Evolutionary conservation across 1,140 invertebrate species (phyloP), one percentile per base, ranked within the genome.

Genomic region (Leptinotarsa defecta): DNA sequence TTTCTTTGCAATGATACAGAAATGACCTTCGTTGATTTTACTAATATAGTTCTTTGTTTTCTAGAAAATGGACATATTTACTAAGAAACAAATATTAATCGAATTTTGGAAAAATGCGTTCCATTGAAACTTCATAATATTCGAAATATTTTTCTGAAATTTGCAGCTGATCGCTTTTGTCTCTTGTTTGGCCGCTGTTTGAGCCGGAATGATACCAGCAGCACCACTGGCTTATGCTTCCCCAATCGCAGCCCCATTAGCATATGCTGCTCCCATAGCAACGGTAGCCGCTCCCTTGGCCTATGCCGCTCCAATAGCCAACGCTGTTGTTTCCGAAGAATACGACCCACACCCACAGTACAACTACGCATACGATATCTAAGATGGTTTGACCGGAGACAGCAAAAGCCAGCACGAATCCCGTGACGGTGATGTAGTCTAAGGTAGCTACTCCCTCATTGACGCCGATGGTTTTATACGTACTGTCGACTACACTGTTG

Each of bases 401-500:
- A 86, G 87, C 78, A 90, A 91, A 83, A 88, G 86, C 77, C 89
- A 90, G 83, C 84, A 88, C 65, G 89, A 90, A 84, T 86, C 85
- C 22, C 85, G 89, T 3, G 85, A 87, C 70, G 91, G 91, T 13
- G 91, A 92, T 81, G 88, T 91, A 22, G 91, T 92, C 11, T 88
- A 91, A 81, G 91, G 91, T 48, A 88, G 86, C 48, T 91, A 91
- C 85, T 90, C 89, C 3, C 81, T 92, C 19, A 86, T 89, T 20
- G 91, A 92, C 74, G 88, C 91, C 2, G 91, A 92, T 81, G 91
- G 91, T 71, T 89, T 88, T 72, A 76, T 71, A 43, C 76, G 76
- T 68, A 76, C 89, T n/a, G 91, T 92, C 2, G 90, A 91, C 76
- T 92, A 93, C 84, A 91, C 90, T 13, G 89, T 89, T 27, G 89